Evolutionary conservation across 2,797 vertebrate species (phyloP), one percentile per base, ranked within the genome.

Genomic region (Monodelphis domestica): DNA sequence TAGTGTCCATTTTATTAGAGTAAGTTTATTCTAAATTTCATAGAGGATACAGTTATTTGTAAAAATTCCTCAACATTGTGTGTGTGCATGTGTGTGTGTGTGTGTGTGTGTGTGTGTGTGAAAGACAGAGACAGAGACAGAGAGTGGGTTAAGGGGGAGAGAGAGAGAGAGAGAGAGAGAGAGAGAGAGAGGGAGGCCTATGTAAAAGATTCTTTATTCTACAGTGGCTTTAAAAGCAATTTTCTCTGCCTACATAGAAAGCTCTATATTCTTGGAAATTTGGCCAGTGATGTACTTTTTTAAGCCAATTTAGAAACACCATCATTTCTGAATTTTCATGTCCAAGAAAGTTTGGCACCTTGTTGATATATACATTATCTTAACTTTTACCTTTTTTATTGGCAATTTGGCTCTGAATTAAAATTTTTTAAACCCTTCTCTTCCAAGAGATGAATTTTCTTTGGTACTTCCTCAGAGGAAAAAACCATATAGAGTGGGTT

Each of bases 1-100:
- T 92, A 78, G 92, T 97, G 96, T 93, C 84, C 95, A 55, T 63
- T 63, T 92, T 95, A 38, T 63, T 93, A 90, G 11, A 89, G 54
- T 63, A 26, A 52, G 95, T 95, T 63, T 94, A 91, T 33, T 93
- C 53, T 88, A 93, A 93, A 94, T 94, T 88, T 91, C n/a, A n/a
- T 53, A 90, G 87, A 26, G 90, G 90, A 91, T 90, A 54, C 0
- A 90, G 17, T 90, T 95, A 87, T 84, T 93, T 91, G 24, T 30
- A 92, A 91, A 94, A 90, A 90, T 90, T 95, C 92, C 94, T 53
- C 54, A 45, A 33, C 94, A 88, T 88, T 59, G 29, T 33, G 56
- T 33, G 2, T 56, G 12, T 3, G 29, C 11, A 29, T 12, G 29
- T 57, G 57, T 57, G 57, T 59, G 30, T 59, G 57, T n/a, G 33